Base-by-base conservation (phyloP, 2,113 vertebrate species). In the Sus scrofa region DNA sequence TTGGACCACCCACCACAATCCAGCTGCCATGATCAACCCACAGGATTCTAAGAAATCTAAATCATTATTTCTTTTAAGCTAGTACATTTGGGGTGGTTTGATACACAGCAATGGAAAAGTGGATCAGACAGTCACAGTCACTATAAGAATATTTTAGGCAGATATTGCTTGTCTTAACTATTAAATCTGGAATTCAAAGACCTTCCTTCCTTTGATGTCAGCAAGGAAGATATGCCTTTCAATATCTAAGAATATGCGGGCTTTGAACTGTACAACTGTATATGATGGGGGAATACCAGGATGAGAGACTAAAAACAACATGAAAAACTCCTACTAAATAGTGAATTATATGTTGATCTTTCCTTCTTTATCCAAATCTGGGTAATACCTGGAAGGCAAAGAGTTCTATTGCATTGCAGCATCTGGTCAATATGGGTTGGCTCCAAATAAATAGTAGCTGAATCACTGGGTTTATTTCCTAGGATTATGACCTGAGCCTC, bases 281-380 rank as follows among this genome's bases (percentile, higher is more conserved):
- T 67, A 13, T 60, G 50, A 71, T 37, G 30, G 10, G 13, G 0
- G 0, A 37, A 50, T 44, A 85, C 15, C 11, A 54, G 81, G 19
- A 8, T 70, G 14, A 91, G 30, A 87, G 26, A 86, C 20, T 0
- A 60, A 60, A 95, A 82, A 32, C 44, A 56, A 56, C 19, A 52
- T 78, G 62, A 60, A 94, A 83, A 84, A 30, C 70, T 79, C 14
- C 44, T 74, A 24, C 24, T 90, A 95, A 22, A 83, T 94, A 82
- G 6, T 71, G 30, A 92, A 89, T 78, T 50, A 63, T 74, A n/a
- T 60, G 7, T 60, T 73, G 24, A 62, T 83, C 11, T 90, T 87
- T 77, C n/a, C 27, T 56, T 92, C 19, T 50, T 92, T 62, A 58
- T 24, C 22, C 15, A 95, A 81, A 85, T 67, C 65, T 73, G 27